Percentiles rank a stretch among this genome's conserved stretches.
phyloP scores from a whole-genome alignment of 1,140 invertebrate genomes.

The Pseudobourletiella spinata region DNA sequence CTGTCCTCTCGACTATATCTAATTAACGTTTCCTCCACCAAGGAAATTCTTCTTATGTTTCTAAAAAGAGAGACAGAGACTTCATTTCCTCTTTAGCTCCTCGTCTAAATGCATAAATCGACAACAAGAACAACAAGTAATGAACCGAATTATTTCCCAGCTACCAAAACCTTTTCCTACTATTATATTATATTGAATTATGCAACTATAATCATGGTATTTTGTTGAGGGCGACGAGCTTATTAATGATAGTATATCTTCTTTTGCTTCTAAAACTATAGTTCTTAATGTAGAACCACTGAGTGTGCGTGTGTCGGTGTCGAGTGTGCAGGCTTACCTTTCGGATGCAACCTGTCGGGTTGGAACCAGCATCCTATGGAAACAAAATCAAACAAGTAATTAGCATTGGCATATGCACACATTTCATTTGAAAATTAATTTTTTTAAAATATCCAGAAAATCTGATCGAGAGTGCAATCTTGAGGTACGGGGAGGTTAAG shows the following conservation, averaged over 20 bases:
- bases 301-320: no score
- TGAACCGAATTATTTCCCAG: no score
- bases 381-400: constrained; percentile 41
- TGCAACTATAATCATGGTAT: no score
- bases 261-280: neutral
- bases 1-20: no score
- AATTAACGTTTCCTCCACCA: neutral
- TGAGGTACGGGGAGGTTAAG: no score
- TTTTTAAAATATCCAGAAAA: neutral
- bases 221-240: neutral
- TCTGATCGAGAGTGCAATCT: neutral
- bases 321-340: constrained; percentile 63
- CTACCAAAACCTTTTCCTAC: no score
- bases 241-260: neutral
- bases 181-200: no score
- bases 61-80: neutral
- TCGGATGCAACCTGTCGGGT: constrained; percentile 73
- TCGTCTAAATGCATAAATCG: no score
- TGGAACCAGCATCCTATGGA: constrained; percentile 85
- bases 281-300: neutral
- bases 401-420: neutral
- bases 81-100: no score
- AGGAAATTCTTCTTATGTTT: neutral
- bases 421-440: neutral
- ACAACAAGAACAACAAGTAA: no score